phyloP scores from a whole-genome alignment of 1,140 invertebrate genomes.

The Camponotus floridanus region DNA sequence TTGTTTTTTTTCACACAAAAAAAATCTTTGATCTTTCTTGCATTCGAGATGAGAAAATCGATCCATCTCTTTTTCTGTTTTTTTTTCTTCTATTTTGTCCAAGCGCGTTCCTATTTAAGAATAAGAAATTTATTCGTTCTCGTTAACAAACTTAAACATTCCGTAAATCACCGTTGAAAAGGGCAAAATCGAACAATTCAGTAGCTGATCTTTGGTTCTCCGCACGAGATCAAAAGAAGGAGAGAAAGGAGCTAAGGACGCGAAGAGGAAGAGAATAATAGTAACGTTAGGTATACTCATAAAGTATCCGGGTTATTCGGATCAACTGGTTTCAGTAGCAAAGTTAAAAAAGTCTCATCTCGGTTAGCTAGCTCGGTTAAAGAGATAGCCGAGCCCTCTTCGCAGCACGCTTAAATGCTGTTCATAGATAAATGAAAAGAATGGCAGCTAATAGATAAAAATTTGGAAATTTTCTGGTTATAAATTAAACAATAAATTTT shows the following conservation, averaged over 20 bases:
- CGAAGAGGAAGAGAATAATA: conserved; percentile 48
- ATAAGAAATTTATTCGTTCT: conserved; percentile 23
- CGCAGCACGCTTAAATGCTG: neutral
- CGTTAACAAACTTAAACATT: neutral
- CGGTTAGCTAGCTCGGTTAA: neutral
- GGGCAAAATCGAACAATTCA: conserved; percentile 38
- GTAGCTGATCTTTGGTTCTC: conserved; percentile 54
- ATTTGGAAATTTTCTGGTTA: neutral
- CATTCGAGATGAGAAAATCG: neutral
- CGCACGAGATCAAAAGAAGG: conserved; percentile 17
- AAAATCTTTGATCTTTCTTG: conserved; percentile 57
- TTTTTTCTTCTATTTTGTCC: neutral
- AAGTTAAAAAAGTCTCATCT: neutral
- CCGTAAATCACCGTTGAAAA: conserved; percentile 52
- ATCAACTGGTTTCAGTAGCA: conserved; percentile 76
- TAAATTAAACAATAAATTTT: neutral
- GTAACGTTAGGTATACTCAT: conserved; percentile 32
- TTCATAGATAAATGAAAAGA: neutral
- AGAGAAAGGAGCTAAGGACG: neutral
- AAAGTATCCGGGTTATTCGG: conserved; percentile 77
- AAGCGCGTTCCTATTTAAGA: neutral
- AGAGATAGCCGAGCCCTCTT: neutral
- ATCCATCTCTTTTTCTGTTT: neutral
- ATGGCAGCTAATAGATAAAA: neutral
- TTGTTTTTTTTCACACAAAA: conserved; percentile 18